phyloP scores from a whole-genome alignment of 2,113 vertebrate genomes.

The Cheirogaleus medius region DNA sequence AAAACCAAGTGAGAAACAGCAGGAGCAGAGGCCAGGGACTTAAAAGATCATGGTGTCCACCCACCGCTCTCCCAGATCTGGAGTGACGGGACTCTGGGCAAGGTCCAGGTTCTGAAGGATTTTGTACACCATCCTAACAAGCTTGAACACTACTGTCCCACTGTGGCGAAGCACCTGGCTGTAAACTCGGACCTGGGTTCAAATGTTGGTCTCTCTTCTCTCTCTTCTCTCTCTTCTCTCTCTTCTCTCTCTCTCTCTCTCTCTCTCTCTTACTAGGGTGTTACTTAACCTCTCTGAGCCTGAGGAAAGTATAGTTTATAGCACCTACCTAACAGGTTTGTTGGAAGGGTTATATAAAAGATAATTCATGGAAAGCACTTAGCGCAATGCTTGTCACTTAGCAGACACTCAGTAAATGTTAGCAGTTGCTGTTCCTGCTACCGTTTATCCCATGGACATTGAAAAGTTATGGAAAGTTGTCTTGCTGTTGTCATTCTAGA shows the following conservation, averaged over 20 bases:
- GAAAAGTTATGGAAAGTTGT: neutral
- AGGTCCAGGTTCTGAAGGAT: neutral
- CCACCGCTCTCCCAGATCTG: neutral
- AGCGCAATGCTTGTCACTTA: rapidly evolving
- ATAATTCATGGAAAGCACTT: neutral
- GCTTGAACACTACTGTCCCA: neutral
- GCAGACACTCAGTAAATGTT: neutral
- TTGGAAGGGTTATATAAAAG: neutral
- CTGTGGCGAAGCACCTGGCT: neutral
- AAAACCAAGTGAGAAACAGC: neutral
- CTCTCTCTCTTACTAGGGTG: neutral
- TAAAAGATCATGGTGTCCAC: neutral
- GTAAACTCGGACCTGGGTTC: neutral
- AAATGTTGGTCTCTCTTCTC: neutral
- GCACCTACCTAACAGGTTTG: neutral
- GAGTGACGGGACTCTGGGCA: neutral
- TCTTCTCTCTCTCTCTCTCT: no score
- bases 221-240: neutral
- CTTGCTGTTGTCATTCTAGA: neutral
- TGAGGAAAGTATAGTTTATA: neutral
- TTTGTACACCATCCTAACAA: neutral
- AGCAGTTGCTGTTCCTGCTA: neutral
- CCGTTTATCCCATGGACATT: neutral
- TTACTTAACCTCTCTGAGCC: neutral
- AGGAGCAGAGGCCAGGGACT: neutral